Base-by-base conservation (phyloP, 2,113 vertebrate genomes). In the Globicephala melas region DNA sequence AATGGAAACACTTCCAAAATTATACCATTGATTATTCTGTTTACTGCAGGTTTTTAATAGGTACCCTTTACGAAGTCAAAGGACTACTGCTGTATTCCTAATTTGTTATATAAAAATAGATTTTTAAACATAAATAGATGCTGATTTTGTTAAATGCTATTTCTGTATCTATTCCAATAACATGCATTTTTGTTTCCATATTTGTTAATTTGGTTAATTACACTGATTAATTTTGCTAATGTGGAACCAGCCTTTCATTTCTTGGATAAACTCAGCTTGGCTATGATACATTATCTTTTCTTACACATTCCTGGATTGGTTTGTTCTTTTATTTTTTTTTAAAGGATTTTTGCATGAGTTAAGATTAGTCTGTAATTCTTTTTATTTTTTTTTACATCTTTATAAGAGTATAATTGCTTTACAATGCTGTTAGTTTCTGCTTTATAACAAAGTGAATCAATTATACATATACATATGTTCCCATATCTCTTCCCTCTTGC, bases 1-100 rank as follows among this genome's bases (percentile, higher is more conserved):
- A 90, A 92, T 71, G 71, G 68, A 28, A 98, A 91, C 38, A 65
- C 14, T 28, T 65, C 76, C 70, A 97, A 88, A 74, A 91, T 87
- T 76, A 92, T 3, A 84, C 3, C 60, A 85, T 38, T 65, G 58
- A 62, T 93, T 79, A 86, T 90, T 91, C 90, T 67, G 17, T 96
- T 94, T 89, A 65, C 10, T 91, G 53, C 31, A 88, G 5, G 28
- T 28, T 94, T 68, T 97, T 88, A 91, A 55, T 91, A 92, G 50
- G 58, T 91, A 89, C 10, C 12, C 25, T 93, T 85, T 58, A 80
- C n/a, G 81, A 95, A 89, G 65, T 95, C 50, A 88, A 83, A 33
- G 8, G 31, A 84, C 50, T 89, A 63, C 17, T 85, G 65, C 21
- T 68, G 1, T 92, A 65, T 76, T 88, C 15, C 36, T 70, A 84